A percentile compares a stretch with the other conserved stretches of the same genome.
Conservation (phyloP, 2,113 vertebrate species). For the Henicopernis longicauda region DNA sequence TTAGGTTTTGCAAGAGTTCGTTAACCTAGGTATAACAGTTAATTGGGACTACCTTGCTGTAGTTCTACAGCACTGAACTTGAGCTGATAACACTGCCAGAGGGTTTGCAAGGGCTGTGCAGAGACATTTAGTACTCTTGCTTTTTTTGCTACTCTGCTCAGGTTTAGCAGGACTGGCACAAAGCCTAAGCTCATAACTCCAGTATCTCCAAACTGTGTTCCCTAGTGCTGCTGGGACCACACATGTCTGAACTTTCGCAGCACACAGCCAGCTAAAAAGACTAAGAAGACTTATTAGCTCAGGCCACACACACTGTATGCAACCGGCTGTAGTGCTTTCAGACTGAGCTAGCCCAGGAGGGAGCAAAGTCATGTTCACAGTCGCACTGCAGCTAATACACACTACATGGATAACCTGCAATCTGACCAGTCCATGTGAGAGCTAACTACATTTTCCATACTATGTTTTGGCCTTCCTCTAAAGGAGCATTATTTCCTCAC, state of each 20-base stretch:
- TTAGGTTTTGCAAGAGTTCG: neutral
- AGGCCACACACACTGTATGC: neutral
- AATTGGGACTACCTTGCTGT: neutral
- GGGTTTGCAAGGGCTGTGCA: neutral
- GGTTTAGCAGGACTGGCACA: neutral
- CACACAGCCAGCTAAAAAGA: neutral
- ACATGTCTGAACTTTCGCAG: neutral
- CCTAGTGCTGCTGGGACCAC: neutral
- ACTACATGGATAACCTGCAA: accelerated
- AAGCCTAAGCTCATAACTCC: neutral
- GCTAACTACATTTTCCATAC: neutral
- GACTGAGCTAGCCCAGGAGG: neutral
- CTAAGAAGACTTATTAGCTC: neutral
- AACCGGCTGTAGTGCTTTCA: neutral
- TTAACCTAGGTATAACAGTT: neutral
- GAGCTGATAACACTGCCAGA: neutral
- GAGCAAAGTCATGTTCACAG: accelerated
- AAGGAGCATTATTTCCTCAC: neutral
- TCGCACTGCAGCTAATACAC: neutral
- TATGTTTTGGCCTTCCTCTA: neutral
- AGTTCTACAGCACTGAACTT: neutral
- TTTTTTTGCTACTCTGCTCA: neutral
- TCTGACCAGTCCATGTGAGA: neutral
- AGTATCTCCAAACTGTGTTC: neutral
- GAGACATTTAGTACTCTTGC: neutral